Evolutionary conservation across 2,113 vertebrate species (phyloP), one percentile per base, ranked within the genome.

Genomic region (Apodemus speciosus): DNA sequence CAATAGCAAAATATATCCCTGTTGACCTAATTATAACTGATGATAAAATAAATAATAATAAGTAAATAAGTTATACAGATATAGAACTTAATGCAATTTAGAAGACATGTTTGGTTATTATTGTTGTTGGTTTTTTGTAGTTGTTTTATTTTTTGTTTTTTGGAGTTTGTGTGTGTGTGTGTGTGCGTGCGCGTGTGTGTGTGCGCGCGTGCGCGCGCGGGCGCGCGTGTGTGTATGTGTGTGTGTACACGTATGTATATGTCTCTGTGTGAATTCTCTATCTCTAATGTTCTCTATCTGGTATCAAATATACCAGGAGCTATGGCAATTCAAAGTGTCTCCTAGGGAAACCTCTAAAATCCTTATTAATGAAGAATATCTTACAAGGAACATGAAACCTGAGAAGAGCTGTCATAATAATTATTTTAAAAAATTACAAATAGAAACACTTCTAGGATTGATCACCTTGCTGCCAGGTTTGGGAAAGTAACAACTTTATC

Each of bases 41-140:
- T 64, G 15, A 60, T 85, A 90, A 88, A 85, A 88, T 86, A 88
- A 94, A 95, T 87, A 85, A 90, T 88, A 93, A 90, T 60, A 93
- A 92, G 85, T 76, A 88, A 94, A 92, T 72, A 79, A 88, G 87
- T 18, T 69, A 32, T 8, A 81, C 46, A 72, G 43, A 43, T 80
- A 14, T 72, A 89, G 30, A 92, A 89, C 11, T 85, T 46, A 86
- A 92, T 16, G 51, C 43, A 30, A 2, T 53, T 90, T 79, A 77
- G 62, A 64, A 85, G 68, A 73, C n/a, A 9, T 64, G 10, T 64
- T 73, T 84, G 9, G 79, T 15, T 84, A 35, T n/a, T 69, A 8
- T 40, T 72, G n/a, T 72, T 40, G n/a, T 9, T 71, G 27, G 3
- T 32, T 66, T 66, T 14, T 66, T 66, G 30, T 35, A 35, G 30